Base-by-base conservation (phyloP, 2,113 vertebrate genomes). In the Lethenteron camtschaticum region DNA sequence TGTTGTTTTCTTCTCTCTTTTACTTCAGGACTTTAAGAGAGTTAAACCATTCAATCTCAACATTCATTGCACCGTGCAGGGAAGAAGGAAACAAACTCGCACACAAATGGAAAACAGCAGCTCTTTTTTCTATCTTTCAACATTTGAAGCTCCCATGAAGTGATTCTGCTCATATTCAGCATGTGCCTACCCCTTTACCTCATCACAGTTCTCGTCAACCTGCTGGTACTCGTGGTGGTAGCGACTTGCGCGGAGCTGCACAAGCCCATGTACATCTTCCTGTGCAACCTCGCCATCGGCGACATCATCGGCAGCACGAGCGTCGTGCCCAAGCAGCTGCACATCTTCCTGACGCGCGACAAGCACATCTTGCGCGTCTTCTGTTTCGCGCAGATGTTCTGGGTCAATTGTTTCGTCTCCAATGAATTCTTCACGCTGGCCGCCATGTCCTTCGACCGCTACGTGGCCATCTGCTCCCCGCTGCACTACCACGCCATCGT, bases 401-500 rank as follows among this genome's bases (percentile, higher is more conserved):
- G 71, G 3, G 74, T 78, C 18, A 18, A 70, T 68, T 73, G 75
- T 57, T 24, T 77, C 70, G 78, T 77, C 2, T 71, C 78, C 70
- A 77, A 76, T 55, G 76, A 77, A 56, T 74, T 76, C 57, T 75
- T 74, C 63, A 69, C 75, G 9, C 66, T 77, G 69, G 73, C 74
- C 2, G 11, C 68, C 60, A 77, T 75, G 76, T 69, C 70, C 77
- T 9, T 68, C 75, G 2, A 74, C 74, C 24, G 73, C 71, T 41
- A 79, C 78, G 78, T 76, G 9, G 76, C 74, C 71, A 79, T 78
- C 70, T 77, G 77, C 71, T 76, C 73, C 57, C 75, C 75, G 0
- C 71, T 78, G 1, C 75, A 71, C n/a, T 80, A 80, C 13, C 68
- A 56, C 1, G 41, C 71, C 60, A 74, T 78, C 68, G 79, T 76